These are phyloP conservation scores for Coleophora deauratella DNA, from an alignment of 2,888 invertebrate genomes.

Conservation along the genomic window DNA sequence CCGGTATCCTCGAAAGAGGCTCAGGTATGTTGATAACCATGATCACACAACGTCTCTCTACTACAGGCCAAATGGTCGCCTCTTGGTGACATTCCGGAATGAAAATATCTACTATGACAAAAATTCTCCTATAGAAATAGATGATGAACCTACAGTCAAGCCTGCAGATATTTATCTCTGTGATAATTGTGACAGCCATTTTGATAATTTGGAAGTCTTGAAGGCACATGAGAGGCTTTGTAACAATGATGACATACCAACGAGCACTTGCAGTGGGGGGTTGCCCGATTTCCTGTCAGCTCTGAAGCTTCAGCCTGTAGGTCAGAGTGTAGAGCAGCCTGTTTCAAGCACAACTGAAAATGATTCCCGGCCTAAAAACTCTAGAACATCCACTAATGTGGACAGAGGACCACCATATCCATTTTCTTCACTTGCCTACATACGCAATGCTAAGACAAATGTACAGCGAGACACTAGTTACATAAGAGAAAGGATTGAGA, in stretches of 20 bases:
- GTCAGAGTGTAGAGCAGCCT: conserved; percentile 21
- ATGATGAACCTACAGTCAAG: conserved; percentile 66
- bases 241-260: conserved; percentile 40
- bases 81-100: conserved; percentile 83
- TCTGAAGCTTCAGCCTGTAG: conserved; percentile 42
- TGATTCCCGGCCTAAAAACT: conserved; percentile 39
- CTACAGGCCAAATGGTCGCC: conserved; percentile 76
- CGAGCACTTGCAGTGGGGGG: conserved; percentile 36
- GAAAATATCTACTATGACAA: conserved; percentile 78
- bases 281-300: conserved; percentile 55
- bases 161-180: conserved; percentile 82
- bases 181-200: conserved; percentile 83
- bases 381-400: conserved; percentile 43
- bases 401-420: conserved; percentile 63
- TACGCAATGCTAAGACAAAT: conserved; percentile 46
- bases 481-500: conserved; percentile 54
- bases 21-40: conserved; percentile 81
- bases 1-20: conserved; percentile 75
- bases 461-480: conserved; percentile 43
- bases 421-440: conserved; percentile 64
- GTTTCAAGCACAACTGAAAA: conserved; percentile 18
- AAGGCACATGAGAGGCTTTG: conserved; percentile 63
- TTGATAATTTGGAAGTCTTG: conserved; percentile 64
- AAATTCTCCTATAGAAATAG: conserved; percentile 36
- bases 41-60: conserved; percentile 83